A percentile compares a stretch with the other conserved stretches of the same genome.
Evolutionary conservation across 2,888 invertebrate species (phyloP).

Genomic region (Kuschelorhynchus macadamiae): DNA sequence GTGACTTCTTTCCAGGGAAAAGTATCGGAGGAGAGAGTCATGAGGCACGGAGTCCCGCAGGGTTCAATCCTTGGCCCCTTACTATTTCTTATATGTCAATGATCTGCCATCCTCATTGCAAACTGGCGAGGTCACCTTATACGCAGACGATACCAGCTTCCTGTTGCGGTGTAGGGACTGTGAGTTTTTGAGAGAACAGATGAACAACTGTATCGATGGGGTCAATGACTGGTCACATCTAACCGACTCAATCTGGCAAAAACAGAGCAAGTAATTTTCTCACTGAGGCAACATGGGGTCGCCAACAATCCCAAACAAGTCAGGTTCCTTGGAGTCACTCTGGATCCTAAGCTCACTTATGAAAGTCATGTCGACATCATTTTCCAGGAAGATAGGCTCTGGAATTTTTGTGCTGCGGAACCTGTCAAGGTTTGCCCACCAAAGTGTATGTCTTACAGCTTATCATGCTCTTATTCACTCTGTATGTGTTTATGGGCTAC

Average conservation of each 20-base stretch:
- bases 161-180: neutral
- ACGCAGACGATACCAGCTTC: conserved; percentile 4
- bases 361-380: conserved; percentile 4
- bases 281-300: neutral
- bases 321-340: neutral
- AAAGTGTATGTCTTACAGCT: too few species aligned
- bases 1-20: neutral
- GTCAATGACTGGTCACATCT: neutral
- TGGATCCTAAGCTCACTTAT: conserved; percentile 8
- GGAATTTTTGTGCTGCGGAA: too few species aligned
- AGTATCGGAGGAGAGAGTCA: conserved; percentile 1
- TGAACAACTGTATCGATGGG: neutral
- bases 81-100: neutral
- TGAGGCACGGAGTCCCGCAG: neutral
- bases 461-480: too few species aligned
- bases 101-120: conserved; percentile 1
- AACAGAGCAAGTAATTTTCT: neutral
- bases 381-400: neutral
- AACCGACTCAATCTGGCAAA: neutral
- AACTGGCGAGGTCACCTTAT: neutral
- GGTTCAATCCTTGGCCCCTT: neutral
- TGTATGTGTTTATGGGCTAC: too few species aligned
- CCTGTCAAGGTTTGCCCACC: too few species aligned
- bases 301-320: neutral
- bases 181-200: conserved; percentile 1